Conservation (phyloP, 2,888 invertebrate genomes). For the Watsonalla binaria region DNA sequence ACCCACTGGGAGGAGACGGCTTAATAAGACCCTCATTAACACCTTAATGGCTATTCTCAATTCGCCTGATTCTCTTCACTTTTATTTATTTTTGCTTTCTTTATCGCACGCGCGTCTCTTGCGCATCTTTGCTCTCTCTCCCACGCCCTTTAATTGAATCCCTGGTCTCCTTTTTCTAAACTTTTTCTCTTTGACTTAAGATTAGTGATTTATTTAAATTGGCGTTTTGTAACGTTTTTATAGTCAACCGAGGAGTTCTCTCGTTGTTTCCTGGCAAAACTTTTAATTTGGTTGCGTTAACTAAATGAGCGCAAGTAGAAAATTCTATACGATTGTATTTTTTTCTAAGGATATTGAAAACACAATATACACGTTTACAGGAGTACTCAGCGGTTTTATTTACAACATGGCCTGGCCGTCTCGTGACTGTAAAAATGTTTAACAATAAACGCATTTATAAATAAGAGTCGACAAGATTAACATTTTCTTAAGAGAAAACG, state of each 20-base stretch:
- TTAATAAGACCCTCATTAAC: conserved; percentile 78
- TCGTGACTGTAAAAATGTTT: too few species aligned
- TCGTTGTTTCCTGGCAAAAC: conserved; percentile 50
- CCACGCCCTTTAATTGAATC: conserved; percentile 68
- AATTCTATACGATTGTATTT: conserved; percentile 6
- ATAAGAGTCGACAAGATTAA: too few species aligned
- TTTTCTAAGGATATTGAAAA: too few species aligned
- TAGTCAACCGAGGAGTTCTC: conserved; percentile 39
- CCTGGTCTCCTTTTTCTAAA: conserved; percentile 70
- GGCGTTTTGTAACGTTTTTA: conserved; percentile 73
- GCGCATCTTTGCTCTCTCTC: conserved; percentile 45
- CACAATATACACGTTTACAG: too few species aligned
- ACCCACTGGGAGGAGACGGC: conserved; percentile 75
- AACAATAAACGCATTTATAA: too few species aligned
- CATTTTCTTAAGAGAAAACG: too few species aligned
- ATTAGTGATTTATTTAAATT: conserved; percentile 76
- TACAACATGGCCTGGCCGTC: too few species aligned
- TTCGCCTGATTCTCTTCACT: conserved; percentile 71
- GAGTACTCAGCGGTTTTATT: too few species aligned
- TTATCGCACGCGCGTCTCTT: conserved; percentile 35
- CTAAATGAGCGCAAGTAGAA: conserved; percentile 27
- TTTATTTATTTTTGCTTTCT: conserved; percentile 66
- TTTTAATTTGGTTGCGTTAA: conserved; percentile 62
- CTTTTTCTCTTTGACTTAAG: conserved; percentile 76
- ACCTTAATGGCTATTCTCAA: conserved; percentile 78